Base-by-base conservation (phyloP, 2,113 vertebrate species). In the Dolichallabes microphthalmus region DNA sequence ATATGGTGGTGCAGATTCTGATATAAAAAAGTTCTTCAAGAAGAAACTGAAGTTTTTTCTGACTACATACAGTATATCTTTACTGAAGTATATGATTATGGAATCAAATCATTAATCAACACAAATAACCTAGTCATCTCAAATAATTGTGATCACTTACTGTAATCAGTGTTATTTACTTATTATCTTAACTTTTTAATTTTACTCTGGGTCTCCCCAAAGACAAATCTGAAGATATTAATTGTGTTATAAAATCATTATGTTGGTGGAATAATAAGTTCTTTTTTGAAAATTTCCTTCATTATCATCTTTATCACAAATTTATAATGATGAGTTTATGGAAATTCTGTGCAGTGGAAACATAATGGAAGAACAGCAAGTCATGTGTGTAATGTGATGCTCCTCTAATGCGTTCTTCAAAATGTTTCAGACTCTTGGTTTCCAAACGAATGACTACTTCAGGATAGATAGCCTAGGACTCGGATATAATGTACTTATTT, bases 261-360 rank as follows among this genome's bases (percentile, higher is more conserved):
- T 9, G 60, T 39, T 68, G 52, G 19, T 73, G 39, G 25, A 85
- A 80, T 73, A 74, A 86, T 55, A n/a, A 25, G 30, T 10, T 27
- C 55, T 8, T 60, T 39, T 71, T 60, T 55, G 19, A 45, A 73
- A 58, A 64, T 14, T 30, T 60, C 39, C 45, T 53, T 11, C 11
- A 14, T 45, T 45, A 60, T 71, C 4, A 19, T 73, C 32, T 3
- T 61, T 52, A 63, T 55, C 7, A 86, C 85, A 55, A 50, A 63
- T 86, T 86, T 63, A 20, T 55, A 52, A 55, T 55, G 13, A 77
- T 66, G 39, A 57, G 13, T 7, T 57, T 57, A 15, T 71, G 63
- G 17, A 69, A 79, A 80, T 73, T 9, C 52, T n/a, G 63, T 58
- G 35, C 32, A 27, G 30, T 71, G 78, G 13, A 45, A 45, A 45